Percentiles rank a stretch among this genome's conserved stretches.
These are phyloP conservation scores for Hyaena hyaena DNA, from an alignment of 2,113 vertebrate species.

Conservation along the genomic window DNA sequence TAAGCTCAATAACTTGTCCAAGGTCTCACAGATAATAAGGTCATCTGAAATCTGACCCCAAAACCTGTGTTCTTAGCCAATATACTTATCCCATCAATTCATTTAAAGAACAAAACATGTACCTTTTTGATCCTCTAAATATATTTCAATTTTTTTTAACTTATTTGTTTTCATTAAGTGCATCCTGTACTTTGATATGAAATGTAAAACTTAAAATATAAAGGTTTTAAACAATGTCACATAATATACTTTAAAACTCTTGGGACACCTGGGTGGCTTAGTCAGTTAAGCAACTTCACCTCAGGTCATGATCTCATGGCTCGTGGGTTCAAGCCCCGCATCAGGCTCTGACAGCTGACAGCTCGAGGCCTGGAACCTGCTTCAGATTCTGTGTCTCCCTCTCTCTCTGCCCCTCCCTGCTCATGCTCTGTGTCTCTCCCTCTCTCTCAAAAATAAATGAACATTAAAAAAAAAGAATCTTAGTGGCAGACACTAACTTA, in stretches of 20 bases:
- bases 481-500: background rate
- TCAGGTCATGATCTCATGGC: no score
- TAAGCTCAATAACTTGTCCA: constrained; percentile 41
- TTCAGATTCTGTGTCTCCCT: no score
- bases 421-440: no score
- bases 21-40: background rate
- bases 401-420: no score
- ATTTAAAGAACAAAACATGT: background rate
- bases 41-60: constrained; percentile 35
- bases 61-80: background rate
- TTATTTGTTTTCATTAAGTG: constrained; percentile 33
- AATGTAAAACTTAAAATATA: constrained; percentile 50
- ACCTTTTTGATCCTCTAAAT: background rate
- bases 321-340: no score
- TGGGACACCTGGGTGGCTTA: no score
- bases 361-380: no score
- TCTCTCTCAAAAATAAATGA: no score
- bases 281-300: no score
- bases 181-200: background rate
- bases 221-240: constrained; percentile 7
- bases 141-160: constrained; percentile 32
- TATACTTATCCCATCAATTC: background rate
- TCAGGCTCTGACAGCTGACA: no score
- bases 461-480: constrained; percentile 13
- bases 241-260: constrained; percentile 34